A percentile compares a stretch with the other conserved stretches of the same genome.
Conservation (phyloP, 1,140 invertebrate species). For the Hydropsyche tenuis region DNA sequence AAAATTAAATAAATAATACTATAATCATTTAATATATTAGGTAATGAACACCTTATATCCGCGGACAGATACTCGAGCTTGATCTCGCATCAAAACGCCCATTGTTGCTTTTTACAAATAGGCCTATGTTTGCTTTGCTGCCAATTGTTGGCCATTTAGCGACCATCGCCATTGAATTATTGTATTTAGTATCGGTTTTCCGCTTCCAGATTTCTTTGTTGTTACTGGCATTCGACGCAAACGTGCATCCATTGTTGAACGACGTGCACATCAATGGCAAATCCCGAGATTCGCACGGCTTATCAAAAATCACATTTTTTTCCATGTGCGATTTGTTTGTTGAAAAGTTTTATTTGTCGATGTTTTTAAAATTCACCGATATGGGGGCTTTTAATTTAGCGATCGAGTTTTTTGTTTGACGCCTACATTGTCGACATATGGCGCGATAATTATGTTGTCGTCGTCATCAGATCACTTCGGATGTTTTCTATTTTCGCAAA, state of each 20-base stretch:
- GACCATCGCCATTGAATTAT: slow-evolving; percentile 42
- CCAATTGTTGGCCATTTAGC: slow-evolving; percentile 48
- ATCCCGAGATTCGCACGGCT: slow-evolving; percentile 9
- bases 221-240: slow-evolving; percentile 36
- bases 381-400: too few species aligned
- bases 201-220: slow-evolving; percentile 46
- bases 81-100: slow-evolving; percentile 43
- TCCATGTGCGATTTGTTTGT: not conserved
- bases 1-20: too few species aligned
- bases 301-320: slow-evolving; percentile 20
- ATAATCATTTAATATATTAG: too few species aligned
- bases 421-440: slow-evolving; percentile 15
- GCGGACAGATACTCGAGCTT: not conserved
- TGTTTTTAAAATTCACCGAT: too few species aligned
- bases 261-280: slow-evolving; percentile 44
- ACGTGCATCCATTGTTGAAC: slow-evolving; percentile 41
- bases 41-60: too few species aligned
- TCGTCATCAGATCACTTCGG: slow-evolving; percentile 17
- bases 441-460: slow-evolving; percentile 10
- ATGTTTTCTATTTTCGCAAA: not conserved
- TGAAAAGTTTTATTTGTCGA: too few species aligned
- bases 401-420: not conserved
- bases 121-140: slow-evolving; percentile 41
- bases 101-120: slow-evolving; percentile 40
- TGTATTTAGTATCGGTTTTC: slow-evolving; percentile 50